A percentile compares a stretch with the other conserved stretches of the same genome.
Conservation (phyloP, 2,888 invertebrate genomes). For the Tromatobia lineatoria region DNA sequence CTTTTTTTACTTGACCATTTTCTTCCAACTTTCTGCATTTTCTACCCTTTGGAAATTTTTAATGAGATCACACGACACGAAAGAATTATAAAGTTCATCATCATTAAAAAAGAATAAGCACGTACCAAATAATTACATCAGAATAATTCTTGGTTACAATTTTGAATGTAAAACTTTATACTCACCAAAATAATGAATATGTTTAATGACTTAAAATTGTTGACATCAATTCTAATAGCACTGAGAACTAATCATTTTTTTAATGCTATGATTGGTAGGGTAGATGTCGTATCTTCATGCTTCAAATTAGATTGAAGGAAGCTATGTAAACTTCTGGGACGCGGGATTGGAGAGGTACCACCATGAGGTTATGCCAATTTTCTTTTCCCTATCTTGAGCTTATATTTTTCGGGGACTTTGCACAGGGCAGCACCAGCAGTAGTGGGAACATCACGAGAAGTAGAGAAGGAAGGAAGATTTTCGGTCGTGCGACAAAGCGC, state of each 20-base stretch:
- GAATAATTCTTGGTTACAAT: too few species aligned
- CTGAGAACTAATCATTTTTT: background rate
- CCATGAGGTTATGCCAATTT: slow-evolving; percentile 70
- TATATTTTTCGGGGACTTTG: slow-evolving; percentile 71
- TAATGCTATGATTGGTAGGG: background rate
- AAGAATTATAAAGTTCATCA: too few species aligned
- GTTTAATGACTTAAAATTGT: too few species aligned
- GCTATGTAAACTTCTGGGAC: slow-evolving; percentile 12
- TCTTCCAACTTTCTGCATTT: too few species aligned
- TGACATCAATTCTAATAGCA: background rate
- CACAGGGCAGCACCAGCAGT: slow-evolving; percentile 33
- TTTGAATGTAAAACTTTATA: too few species aligned
- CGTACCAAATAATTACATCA: too few species aligned
- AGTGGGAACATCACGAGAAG: background rate
- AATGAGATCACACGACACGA: too few species aligned
- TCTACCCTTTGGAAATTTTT: too few species aligned
- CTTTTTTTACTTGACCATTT: too few species aligned
- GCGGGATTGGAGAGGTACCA: background rate
- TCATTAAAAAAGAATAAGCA: too few species aligned
- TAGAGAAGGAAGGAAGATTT: slow-evolving; percentile 35
- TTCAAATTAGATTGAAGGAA: slow-evolving; percentile 2
- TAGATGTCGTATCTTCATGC: slow-evolving; percentile 8
- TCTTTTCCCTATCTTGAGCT: slow-evolving; percentile 69
- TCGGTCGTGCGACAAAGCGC: slow-evolving; percentile 65
- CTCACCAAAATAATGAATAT: background rate